Evolutionary conservation across 2,888 invertebrate species (phyloP), one percentile per base, ranked within the genome.

Genomic region (Morpho helenor): DNA sequence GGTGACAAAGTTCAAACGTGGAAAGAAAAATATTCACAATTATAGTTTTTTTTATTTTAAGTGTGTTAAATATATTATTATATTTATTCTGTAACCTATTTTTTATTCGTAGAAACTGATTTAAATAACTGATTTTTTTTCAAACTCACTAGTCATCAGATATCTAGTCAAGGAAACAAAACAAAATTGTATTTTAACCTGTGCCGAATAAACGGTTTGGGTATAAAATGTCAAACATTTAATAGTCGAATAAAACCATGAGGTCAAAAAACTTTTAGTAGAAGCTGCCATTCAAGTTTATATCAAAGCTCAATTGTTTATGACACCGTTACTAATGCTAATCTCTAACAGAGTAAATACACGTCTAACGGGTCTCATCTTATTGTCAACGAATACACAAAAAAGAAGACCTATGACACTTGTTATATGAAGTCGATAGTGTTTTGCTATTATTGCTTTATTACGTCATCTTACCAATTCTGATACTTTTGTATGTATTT

Each of bases 241-340:
- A 31, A 43, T 44, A 54, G 22, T 46, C 47, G 16, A 51, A 52
- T 55, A 23, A 51, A 55, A 62, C 68, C 61, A 63, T 62, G 66
- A 64, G 74, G 74, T 73, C 71, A 73, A 75, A 65, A 73, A 78
- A 73, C 78, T 73, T 71, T 50, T 49, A 31, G 47, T 50, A 45
- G 23, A 62, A 57, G 60, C 49, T 59, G 60, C 52, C 54, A 66
- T 57, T 57, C 66, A 59, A 69, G 66, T 66, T 59, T 57, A 49
- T 60, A 65, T 68, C 63, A 62, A 68, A 56, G 57, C 45, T 57
- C 59, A 56, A 57, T 58, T 57, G 57, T 56, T 47, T 59, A 54
- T 47, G 52, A 50, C 43, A 61, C 64, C 60, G 62, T 58, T 59
- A 62, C 60, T 62, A 59, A 60, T 66, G 62, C 62, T 66, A 62